These are phyloP conservation scores for Notocelia uddmanniana DNA, from an alignment of 2,888 invertebrate species.

Conservation along the genomic window DNA sequence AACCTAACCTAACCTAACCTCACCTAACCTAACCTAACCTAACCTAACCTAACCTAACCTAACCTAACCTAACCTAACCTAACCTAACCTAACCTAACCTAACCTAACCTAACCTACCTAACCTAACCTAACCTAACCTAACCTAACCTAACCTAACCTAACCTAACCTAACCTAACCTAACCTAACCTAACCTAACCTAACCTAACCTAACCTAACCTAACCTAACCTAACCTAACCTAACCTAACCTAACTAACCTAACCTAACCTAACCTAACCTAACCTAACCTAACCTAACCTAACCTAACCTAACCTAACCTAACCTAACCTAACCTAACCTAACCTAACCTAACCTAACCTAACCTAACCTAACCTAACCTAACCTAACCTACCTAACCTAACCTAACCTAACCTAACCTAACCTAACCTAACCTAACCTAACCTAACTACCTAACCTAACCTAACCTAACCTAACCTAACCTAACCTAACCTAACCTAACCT, in stretches of 20 bases:
- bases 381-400: no score
- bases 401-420: no score
- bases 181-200: conserved; percentile 20
- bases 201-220: conserved; percentile 21
- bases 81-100: conserved; percentile 19
- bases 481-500: conserved; percentile 28
- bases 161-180: conserved; percentile 21
- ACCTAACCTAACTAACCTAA: conserved; percentile 14
- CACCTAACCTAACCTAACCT: conserved; percentile 22
- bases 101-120: conserved; percentile 17
- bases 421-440: no score
- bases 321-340: no score
- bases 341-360: no score
- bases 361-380: no score
- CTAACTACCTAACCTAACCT: conserved; percentile 16
- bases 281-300: no score
- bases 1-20: conserved; percentile 21
- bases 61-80: conserved; percentile 21
- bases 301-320: no score
- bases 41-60: conserved; percentile 20
- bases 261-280: no score
- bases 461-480: conserved; percentile 28
- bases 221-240: conserved; percentile 25
- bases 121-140: conserved; percentile 22
- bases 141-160: conserved; percentile 25